Base-by-base conservation (phyloP, 64 coral and sea anemone genomes). In the Hydrozoanthus tunicans region DNA sequence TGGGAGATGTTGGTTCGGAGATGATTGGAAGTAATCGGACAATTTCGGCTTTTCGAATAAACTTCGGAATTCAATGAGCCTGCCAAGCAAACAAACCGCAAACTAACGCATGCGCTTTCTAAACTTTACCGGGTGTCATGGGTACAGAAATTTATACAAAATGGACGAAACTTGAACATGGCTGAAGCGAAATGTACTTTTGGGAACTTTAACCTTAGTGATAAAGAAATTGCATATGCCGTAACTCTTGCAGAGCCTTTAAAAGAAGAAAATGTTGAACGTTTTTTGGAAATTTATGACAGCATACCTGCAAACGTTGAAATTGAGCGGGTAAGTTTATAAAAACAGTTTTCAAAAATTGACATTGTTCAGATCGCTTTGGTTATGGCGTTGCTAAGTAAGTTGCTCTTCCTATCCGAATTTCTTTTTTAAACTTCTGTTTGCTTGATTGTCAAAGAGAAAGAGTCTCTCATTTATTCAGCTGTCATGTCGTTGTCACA, bases 221-320 rank as follows among this genome's bases (percentile, higher is more conserved):
- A 89, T 25, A 82, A 91, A 15, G 93, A 98, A 89, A 72, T 88
- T 73, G 32, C 59, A 11, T 51, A 91, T 77, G 94, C 96, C 17
- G 59, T 95, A 7, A 82, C 64, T 15, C 96, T 98, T 56, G 97
- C 94, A 58, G 71, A 78, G 56, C 63, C 97, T 64, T 91, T 99
- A 15, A 78, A 80, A 78, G 78, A 74, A 72, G 97, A 96, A 93
- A 91, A 99, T 65, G 94, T 99, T 71, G 94, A 96, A 71, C 81
- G 32, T 0, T 99, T 99, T 69, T 92, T 99, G 64, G 83, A 98
- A 90, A 79, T 95, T 93, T 98, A 98, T 58, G 96, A 98, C 57
- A 95, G 85, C 67, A 99, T 99, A 70, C 97, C 97, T 8, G 62
- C 92, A 69, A 85, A 70, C 15, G 71, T 91, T 63, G 79, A 89